Conservation (phyloP, 2,888 invertebrate genomes). For the Lucinisca nassula region DNA sequence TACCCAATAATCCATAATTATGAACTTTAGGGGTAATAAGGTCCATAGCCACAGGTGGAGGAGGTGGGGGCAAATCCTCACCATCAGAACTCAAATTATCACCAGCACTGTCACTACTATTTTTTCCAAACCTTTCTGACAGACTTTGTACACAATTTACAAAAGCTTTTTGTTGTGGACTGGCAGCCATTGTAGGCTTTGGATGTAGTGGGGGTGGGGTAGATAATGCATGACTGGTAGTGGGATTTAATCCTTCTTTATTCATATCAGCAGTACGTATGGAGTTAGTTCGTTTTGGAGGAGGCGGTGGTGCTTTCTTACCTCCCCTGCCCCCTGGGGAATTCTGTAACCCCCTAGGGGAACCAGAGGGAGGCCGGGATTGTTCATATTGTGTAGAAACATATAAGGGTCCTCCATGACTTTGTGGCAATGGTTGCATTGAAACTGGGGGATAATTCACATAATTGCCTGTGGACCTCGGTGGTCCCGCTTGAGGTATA, state of each 20-base stretch:
- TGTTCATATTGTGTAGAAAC: conserved; percentile 74
- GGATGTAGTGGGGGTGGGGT: conserved; percentile 64
- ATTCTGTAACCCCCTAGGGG: conserved; percentile 69
- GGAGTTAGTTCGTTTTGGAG: conserved; percentile 89
- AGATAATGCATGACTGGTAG: conserved; percentile 43
- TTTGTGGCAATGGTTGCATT: conserved; percentile 58
- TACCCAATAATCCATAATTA: conserved; percentile 84
- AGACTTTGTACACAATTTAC: conserved; percentile 87
- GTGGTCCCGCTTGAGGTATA: conserved; percentile 74
- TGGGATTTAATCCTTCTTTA: neutral
- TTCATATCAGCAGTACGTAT: conserved; percentile 75
- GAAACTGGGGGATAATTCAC: conserved; percentile 71
- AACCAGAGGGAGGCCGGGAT: conserved; percentile 66
- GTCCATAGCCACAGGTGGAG: conserved; percentile 85
- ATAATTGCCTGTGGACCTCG: conserved; percentile 66
- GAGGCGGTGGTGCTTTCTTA: conserved; percentile 88
- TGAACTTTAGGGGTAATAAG: conserved; percentile 85
- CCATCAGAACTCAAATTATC: conserved; percentile 82
- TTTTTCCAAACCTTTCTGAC: conserved; percentile 84
- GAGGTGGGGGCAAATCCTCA: conserved; percentile 86
- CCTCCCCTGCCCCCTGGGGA: conserved; percentile 66
- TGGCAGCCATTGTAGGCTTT: conserved; percentile 69
- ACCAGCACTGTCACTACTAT: conserved; percentile 81
- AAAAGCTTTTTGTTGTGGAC: conserved; percentile 85
- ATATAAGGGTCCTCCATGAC: conserved; percentile 66